A percentile compares a stretch with the other conserved stretches of the same genome.
phyloP scores from a whole-genome alignment of 2,888 invertebrate species.

The Sinhomidia bicolor region DNA sequence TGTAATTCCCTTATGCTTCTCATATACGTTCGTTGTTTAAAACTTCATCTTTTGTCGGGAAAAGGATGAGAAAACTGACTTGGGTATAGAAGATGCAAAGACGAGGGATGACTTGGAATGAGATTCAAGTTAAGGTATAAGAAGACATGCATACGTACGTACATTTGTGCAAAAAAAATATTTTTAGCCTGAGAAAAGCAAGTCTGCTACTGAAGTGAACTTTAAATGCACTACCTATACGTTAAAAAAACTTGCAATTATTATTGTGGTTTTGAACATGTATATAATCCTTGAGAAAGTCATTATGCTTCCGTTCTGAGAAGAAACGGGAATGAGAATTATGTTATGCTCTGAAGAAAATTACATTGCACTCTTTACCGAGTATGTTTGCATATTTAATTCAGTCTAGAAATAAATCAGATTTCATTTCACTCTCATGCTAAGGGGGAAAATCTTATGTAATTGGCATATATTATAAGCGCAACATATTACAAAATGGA shows the following conservation, averaged over 20 bases:
- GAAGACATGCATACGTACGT: background rate
- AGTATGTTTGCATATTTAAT: background rate
- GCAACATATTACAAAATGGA: no score
- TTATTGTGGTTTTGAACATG: background rate
- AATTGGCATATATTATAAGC: no score
- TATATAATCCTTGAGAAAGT: background rate
- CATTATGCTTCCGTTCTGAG: background rate
- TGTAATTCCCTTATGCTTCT: constrained; percentile 10
- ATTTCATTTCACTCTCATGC: background rate
- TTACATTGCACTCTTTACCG: background rate
- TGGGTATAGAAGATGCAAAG: no score
- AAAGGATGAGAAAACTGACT: background rate
- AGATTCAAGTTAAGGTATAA: background rate
- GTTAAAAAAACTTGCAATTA: background rate
- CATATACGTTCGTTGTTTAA: constrained; percentile 13
- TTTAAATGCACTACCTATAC: background rate
- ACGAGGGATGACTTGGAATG: constrained; percentile 47
- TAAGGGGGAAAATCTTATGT: no score
- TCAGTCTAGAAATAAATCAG: background rate
- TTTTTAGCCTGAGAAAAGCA: background rate
- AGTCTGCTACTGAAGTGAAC: no score
- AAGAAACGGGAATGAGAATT: background rate
- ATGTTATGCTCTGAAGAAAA: no score
- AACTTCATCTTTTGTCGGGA: background rate
- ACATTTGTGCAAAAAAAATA: background rate